Percentiles rank a stretch among this genome's conserved stretches.
phyloP scores from a whole-genome alignment of 1,140 invertebrate species.

The Microplitis demolitor region DNA sequence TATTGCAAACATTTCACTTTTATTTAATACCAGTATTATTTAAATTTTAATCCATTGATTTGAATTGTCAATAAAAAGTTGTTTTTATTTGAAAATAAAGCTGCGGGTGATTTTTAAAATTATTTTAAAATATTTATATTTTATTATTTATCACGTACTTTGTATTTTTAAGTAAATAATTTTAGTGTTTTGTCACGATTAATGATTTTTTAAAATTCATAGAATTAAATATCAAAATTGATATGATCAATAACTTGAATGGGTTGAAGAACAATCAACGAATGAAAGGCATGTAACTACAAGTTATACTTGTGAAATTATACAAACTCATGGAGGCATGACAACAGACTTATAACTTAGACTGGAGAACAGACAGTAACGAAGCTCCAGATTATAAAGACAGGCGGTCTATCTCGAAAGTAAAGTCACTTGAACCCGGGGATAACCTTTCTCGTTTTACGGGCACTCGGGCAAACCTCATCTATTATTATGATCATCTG shows the following conservation, averaged over 20 bases:
- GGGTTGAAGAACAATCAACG: background rate
- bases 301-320: background rate
- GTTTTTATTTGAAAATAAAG: no score
- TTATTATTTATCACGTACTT: no score
- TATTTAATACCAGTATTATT: no score
- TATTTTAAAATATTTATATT: no score
- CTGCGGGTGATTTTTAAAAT: no score
- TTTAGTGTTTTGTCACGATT: background rate
- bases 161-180: no score
- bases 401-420: background rate
- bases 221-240: background rate
- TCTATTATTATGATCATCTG: conserved; percentile 45
- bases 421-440: conserved; percentile 39
- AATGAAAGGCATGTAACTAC: background rate
- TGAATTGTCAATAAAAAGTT: no score
- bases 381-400: conserved; percentile 11
- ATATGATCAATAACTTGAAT: background rate
- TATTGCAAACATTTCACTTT: no score
- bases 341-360: background rate
- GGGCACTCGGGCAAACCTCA: conserved; percentile 36
- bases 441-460: conserved; percentile 55
- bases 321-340: background rate
- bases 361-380: no score
- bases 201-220: background rate
- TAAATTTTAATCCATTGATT: no score